Conservation (phyloP, 2,113 vertebrate genomes). For the Galemys pyrenaicus region DNA sequence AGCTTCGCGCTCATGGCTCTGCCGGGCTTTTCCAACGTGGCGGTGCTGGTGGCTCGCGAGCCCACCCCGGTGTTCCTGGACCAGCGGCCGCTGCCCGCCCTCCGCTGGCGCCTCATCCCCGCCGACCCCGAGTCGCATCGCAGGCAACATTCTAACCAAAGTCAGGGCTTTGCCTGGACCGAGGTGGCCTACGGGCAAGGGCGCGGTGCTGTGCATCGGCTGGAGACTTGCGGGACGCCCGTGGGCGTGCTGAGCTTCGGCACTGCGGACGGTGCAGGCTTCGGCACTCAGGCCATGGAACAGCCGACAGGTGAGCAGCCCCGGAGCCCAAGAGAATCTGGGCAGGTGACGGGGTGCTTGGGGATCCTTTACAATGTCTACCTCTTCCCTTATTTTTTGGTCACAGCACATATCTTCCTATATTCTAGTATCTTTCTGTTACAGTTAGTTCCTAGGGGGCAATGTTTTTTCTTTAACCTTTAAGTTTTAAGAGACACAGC, state of each 20-base stretch:
- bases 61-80: slow-evolving; percentile 63
- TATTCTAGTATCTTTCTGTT: not conserved
- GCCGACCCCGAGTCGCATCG: not conserved
- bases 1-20: slow-evolving; percentile 74
- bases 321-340: not conserved
- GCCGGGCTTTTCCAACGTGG: slow-evolving; percentile 78
- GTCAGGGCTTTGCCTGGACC: slow-evolving; percentile 78
- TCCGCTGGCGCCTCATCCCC: slow-evolving; percentile 70
- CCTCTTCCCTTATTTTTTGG: slow-evolving; percentile 56
- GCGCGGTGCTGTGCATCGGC: not conserved
- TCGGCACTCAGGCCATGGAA: slow-evolving; percentile 70
- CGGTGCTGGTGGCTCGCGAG: slow-evolving; percentile 74
- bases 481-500: not conserved
- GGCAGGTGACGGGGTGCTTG: not conserved
- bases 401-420: not conserved
- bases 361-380: not conserved
- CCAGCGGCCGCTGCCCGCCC: not conserved
- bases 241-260: slow-evolving; percentile 82
- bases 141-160: not conserved
- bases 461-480: not conserved
- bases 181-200: slow-evolving; percentile 50
- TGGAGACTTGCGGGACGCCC: slow-evolving; percentile 59
- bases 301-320: not conserved
- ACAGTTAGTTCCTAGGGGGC: not conserved
- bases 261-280: slow-evolving; percentile 65